A percentile compares a stretch with the other conserved stretches of the same genome.
These are phyloP conservation scores for Pantherophis alleghaniensis DNA, from an alignment of 2,797 vertebrate species.

Conservation along the genomic window DNA sequence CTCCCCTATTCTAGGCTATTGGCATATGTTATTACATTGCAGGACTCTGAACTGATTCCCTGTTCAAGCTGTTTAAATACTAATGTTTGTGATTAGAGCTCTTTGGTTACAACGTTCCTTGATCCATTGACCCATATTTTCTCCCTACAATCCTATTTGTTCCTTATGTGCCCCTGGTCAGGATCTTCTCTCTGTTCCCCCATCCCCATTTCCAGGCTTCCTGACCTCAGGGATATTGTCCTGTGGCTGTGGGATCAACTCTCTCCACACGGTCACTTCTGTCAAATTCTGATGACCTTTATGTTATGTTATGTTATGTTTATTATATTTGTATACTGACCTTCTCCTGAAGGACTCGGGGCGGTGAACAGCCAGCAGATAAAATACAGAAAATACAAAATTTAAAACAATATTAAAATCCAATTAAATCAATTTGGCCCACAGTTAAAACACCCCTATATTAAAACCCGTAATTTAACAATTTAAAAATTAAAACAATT, in stretches of 20 bases:
- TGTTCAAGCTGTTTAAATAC: background rate
- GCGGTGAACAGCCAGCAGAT: too few species aligned
- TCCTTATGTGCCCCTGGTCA: rapidly evolving
- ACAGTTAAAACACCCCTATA: too few species aligned
- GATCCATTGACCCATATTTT: background rate
- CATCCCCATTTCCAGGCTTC: background rate
- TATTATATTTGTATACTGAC: too few species aligned
- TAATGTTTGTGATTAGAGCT: background rate
- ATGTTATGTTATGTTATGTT: too few species aligned
- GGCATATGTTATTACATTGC: background rate
- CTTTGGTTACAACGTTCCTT: background rate
- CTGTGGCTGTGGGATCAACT: background rate
- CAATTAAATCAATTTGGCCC: too few species aligned
- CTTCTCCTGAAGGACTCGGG: too few species aligned
- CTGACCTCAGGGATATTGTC: background rate
- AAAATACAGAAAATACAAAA: too few species aligned
- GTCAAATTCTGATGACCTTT: background rate
- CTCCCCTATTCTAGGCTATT: too few species aligned
- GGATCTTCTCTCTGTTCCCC: background rate
- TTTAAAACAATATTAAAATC: too few species aligned
- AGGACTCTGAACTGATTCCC: background rate
- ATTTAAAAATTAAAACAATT: too few species aligned
- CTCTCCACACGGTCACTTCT: background rate
- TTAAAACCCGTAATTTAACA: too few species aligned
- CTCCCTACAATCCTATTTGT: background rate